Base-by-base conservation (phyloP, 2,888 invertebrate genomes). In the Mystacides longicornis region DNA sequence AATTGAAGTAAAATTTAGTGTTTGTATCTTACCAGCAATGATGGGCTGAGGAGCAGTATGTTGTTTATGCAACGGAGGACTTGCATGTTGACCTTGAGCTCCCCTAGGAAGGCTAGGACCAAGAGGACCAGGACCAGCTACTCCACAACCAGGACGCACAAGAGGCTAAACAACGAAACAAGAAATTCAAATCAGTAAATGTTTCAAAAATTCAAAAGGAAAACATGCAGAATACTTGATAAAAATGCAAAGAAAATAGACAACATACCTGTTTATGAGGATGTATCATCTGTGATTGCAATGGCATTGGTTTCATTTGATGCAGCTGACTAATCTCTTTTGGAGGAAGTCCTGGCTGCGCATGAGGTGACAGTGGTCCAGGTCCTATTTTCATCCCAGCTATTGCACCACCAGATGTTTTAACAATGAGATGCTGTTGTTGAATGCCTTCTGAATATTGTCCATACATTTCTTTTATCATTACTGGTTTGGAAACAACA, bases 21-120 rank as follows among this genome's bases (percentile, higher is more conserved):
- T n/a, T 46, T 46, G 19, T 22, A 5, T 46, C 23, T 33, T 21
- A 60, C 60, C 60, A 46, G 60, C 55, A 33, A 60, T 60, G 43
- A 60, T 52, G 42, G 60, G 60, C 45, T 57, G 60, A 5, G 60
- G 54, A 20, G 56, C 51, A 3, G 43, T 20, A 14, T 58, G 45
- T 42, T 60, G 60, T 45, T 58, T 60, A 50, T 54, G 55, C 50
- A 57, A 64, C 45, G 60, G 61, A n/a, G 59, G 59, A 31, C 61
- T 59, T 43, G 64, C 65, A 57, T 58, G 66, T 63, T 72, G 75
- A 60, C 59, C 57, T 33, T 75, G 75, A 55, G 77, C 77, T 62
- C 77, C 77, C 64, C 76, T 74, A 62, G 77, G 77, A 66, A 77
- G 65, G 63, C 71, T 71, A 52, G 77, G 73, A 49, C 73, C 72